Percentiles rank a stretch among this genome's conserved stretches.
These are phyloP conservation scores for Tricholauxania praeusta DNA, from an alignment of 2,888 invertebrate species.

Conservation along the genomic window DNA sequence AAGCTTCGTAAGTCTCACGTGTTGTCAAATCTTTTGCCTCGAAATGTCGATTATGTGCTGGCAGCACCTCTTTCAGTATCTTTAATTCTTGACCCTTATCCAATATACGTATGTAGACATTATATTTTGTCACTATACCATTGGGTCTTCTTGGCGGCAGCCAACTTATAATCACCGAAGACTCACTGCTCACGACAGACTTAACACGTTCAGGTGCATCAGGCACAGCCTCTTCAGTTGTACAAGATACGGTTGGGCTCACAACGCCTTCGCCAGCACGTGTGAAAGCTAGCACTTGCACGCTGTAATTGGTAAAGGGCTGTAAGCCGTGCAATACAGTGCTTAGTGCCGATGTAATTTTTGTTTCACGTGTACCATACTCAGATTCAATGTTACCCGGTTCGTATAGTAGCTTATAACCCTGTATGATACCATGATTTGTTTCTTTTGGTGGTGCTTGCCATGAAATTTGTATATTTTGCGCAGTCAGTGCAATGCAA, in stretches of 20 bases:
- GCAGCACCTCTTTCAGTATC: slow-evolving; percentile 68
- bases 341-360: slow-evolving; percentile 70
- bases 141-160: slow-evolving; percentile 74
- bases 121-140: slow-evolving; percentile 74
- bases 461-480: slow-evolving; percentile 80
- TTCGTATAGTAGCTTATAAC: slow-evolving; percentile 83
- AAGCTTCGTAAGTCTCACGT: slow-evolving; percentile 73
- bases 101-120: slow-evolving; percentile 72
- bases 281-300: slow-evolving; percentile 75
- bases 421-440: slow-evolving; percentile 78
- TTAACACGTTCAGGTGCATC: slow-evolving; percentile 75
- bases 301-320: slow-evolving; percentile 76
- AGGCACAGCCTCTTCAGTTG: slow-evolving; percentile 73
- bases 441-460: slow-evolving; percentile 74
- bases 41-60: slow-evolving; percentile 70
- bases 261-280: slow-evolving; percentile 74
- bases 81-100: slow-evolving; percentile 71
- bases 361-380: slow-evolving; percentile 68
- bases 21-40: slow-evolving; percentile 70
- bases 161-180: slow-evolving; percentile 75
- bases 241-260: slow-evolving; percentile 71
- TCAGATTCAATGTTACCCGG: slow-evolving; percentile 65
- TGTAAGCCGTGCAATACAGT: slow-evolving; percentile 72
- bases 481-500: slow-evolving; percentile 77
- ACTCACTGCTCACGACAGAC: slow-evolving; percentile 72